phyloP scores from a whole-genome alignment of 2,113 vertebrate species.

The Zeus faber region DNA sequence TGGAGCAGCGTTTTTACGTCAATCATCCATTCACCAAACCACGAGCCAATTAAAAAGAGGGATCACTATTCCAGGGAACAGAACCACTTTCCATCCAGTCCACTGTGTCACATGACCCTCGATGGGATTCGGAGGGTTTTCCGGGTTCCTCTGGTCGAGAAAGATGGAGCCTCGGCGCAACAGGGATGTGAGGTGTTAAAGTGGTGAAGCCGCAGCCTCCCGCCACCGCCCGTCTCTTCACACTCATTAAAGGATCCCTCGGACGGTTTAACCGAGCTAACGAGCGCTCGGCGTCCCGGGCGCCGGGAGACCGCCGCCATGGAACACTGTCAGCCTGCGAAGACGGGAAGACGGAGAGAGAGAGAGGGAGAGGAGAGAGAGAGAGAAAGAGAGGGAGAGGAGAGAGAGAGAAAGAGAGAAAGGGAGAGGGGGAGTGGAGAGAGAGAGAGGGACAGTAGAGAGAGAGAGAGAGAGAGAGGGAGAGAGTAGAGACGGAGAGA shows the following conservation, averaged over 20 bases:
- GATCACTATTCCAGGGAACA: no score
- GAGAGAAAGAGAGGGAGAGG: no score
- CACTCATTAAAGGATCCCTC: conserved; percentile 74
- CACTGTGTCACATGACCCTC: conserved; percentile 7
- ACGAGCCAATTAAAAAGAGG: conserved; percentile 30
- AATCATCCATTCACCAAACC: conserved; percentile 21
- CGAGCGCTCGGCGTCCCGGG: conserved; percentile 45
- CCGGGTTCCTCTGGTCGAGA: conserved; percentile 8
- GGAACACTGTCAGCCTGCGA: conserved; percentile 30
- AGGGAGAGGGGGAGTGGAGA: no score
- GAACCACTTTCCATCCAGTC: no score
- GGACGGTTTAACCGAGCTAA: conserved; percentile 72
- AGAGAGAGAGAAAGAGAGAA: no score
- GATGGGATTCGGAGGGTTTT: no score
- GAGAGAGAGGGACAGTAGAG: no score
- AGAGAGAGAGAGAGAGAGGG: no score
- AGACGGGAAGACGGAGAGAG: no score
- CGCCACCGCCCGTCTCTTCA: conserved; percentile 69
- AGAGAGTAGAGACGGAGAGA: no score
- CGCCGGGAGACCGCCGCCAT: conserved; percentile 37
- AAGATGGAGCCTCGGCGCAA: conserved; percentile 1
- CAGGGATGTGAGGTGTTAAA: conserved; percentile 52
- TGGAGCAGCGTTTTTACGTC: conserved; percentile 19
- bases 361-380: no score
- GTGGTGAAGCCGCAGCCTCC: conserved; percentile 32